Conservation (phyloP, 2,888 invertebrate species). For the Rhamnusium bicolor region DNA sequence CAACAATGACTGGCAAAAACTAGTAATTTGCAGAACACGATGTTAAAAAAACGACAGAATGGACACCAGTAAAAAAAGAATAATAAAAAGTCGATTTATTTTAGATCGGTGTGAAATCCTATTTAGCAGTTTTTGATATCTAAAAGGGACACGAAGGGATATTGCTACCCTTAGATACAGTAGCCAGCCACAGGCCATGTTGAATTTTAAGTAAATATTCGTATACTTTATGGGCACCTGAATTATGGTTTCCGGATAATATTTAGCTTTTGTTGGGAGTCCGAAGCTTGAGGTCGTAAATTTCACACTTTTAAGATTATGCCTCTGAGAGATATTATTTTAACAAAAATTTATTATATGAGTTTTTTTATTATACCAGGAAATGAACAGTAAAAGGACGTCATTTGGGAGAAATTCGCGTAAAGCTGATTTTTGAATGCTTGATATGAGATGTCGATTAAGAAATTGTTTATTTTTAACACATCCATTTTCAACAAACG, state of each 20-base stretch:
- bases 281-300: constrained; percentile 50
- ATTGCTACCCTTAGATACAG: constrained; percentile 24
- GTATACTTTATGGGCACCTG: constrained; percentile 49
- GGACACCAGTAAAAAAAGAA: constrained; percentile 11
- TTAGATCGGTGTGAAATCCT: constrained; percentile 44
- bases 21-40: constrained; percentile 43
- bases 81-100: constrained; percentile 42
- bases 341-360: constrained; percentile 43
- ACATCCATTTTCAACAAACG: too few species aligned
- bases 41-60: constrained; percentile 28
- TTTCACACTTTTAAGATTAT: constrained; percentile 56
- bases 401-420: too few species aligned
- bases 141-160: constrained; percentile 34
- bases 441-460: too few species aligned
- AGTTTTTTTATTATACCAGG: too few species aligned
- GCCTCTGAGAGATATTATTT: constrained; percentile 40
- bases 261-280: constrained; percentile 50
- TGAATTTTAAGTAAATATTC: constrained; percentile 53
- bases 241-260: constrained; percentile 58
- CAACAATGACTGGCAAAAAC: constrained; percentile 51
- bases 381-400: too few species aligned
- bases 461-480: too few species aligned
- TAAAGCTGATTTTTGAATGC: too few species aligned
- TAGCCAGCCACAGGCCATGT: constrained; percentile 37
- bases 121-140: constrained; percentile 39